Conservation (phyloP, 1,140 invertebrate genomes). For the Carcinoscorpius rotundicauda region DNA sequence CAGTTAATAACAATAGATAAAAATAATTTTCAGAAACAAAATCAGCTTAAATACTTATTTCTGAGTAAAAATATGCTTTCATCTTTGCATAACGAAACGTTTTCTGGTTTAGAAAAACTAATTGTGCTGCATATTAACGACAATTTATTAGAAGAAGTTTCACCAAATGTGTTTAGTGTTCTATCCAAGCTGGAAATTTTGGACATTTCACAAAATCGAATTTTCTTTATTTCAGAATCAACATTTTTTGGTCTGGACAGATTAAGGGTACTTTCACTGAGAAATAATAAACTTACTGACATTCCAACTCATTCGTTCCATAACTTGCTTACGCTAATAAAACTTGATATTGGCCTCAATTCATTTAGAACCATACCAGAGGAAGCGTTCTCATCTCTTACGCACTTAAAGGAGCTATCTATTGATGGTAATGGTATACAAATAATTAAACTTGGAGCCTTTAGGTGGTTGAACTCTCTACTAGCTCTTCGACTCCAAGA, state of each 20-base stretch:
- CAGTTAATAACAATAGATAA: slow-evolving; percentile 55
- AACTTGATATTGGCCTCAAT: slow-evolving; percentile 65
- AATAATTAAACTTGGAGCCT: slow-evolving; percentile 59
- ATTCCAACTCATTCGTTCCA: slow-evolving; percentile 48
- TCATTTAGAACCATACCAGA: slow-evolving; percentile 50
- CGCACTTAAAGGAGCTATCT: slow-evolving; percentile 57
- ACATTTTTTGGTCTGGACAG: slow-evolving; percentile 62
- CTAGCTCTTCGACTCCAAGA: slow-evolving; percentile 60
- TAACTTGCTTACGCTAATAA: slow-evolving; percentile 43
- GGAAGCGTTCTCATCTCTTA: slow-evolving; percentile 42
- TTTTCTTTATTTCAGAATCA: slow-evolving; percentile 59
- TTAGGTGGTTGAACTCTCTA: slow-evolving; percentile 56
- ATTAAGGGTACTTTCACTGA: slow-evolving; percentile 62
- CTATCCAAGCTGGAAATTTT: slow-evolving; percentile 65
- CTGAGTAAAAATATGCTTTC: slow-evolving; percentile 20
- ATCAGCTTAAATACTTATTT: slow-evolving; percentile 43
- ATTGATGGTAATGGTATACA: slow-evolving; percentile 63
- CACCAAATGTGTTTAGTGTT: slow-evolving; percentile 56
- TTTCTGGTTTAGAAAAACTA: slow-evolving; percentile 49
- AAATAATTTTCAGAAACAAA: slow-evolving; percentile 59
- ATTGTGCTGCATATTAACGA: slow-evolving; percentile 65
- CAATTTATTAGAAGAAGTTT: slow-evolving; percentile 66
- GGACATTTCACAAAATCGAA: slow-evolving; percentile 74
- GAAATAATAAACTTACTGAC: slow-evolving; percentile 65
- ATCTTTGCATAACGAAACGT: slow-evolving; percentile 49